Percentiles rank a stretch among this genome's conserved stretches.
These are phyloP conservation scores for Pheosia tremula DNA, from an alignment of 2,888 invertebrate species.

Conservation along the genomic window DNA sequence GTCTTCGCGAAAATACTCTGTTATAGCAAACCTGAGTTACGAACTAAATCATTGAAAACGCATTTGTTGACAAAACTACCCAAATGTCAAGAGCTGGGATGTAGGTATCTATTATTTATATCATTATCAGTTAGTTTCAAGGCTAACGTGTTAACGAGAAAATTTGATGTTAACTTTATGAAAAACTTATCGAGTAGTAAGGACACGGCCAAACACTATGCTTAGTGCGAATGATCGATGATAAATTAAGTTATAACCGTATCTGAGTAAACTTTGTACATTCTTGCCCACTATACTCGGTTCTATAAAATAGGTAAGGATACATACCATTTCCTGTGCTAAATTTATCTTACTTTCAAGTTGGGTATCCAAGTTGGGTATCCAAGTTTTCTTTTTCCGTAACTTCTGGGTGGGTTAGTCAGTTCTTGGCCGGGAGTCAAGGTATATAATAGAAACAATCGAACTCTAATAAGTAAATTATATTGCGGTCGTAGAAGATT, in stretches of 20 bases:
- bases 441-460: slow-evolving; percentile 14
- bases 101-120: background rate
- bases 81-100: background rate
- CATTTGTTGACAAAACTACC: background rate
- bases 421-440: background rate
- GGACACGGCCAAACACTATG: slow-evolving; percentile 20
- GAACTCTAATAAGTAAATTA: slow-evolving; percentile 33
- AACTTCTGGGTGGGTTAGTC: background rate
- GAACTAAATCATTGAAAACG: background rate
- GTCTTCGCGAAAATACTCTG: background rate
- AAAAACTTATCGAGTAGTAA: slow-evolving; percentile 26
- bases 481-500: slow-evolving; percentile 21
- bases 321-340: slow-evolving; percentile 12
- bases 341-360: slow-evolving; percentile 26
- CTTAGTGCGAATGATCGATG: slow-evolving; percentile 27
- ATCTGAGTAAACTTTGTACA: slow-evolving; percentile 11
- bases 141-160: background rate
- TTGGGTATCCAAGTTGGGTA: slow-evolving; percentile 18
- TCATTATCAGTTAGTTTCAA: background rate
- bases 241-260: slow-evolving; percentile 17
- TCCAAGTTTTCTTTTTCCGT: background rate
- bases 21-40: background rate
- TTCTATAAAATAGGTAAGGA: background rate
- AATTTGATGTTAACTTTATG: slow-evolving; percentile 7
- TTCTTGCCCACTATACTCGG: too few relatives aligned